Evolutionary conservation across 2,113 vertebrate species (phyloP), one percentile per base, ranked within the genome.

Genomic region (Atherinomorus stipes): DNA sequence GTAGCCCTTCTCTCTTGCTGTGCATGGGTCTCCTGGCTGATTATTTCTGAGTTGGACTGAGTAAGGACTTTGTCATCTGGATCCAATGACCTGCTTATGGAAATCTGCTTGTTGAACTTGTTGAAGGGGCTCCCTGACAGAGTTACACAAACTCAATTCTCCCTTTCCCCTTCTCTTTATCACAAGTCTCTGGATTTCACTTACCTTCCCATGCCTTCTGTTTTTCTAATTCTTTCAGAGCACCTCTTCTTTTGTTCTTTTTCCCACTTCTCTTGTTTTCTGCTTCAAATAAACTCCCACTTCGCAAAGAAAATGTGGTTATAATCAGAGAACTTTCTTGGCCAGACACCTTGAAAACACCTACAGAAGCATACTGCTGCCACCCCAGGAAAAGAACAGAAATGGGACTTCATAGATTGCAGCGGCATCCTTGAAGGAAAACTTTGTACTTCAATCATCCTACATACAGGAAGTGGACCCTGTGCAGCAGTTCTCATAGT

Each of bases 11-110:
- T 38, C 54, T 34, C 69, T 51, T 76, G 52, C 59, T 54, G 64
- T 61, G 47, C 31, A 4, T 52, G 38, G n/a, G 23, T 84, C 64
- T 62, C 56, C 47, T 47, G 57, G 61, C 57, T 76, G 65, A 81
- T 81, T 67, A 63, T 42, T 77, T 69, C 9, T 4, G 42, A 70
- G 53, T 74, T 83, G 74, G 71, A 83, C 15, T 0, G n/a, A 50
- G 69, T 56, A 59, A 78, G 67, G 80, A 84, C 65, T 75, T 53
- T 28, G 51, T 90, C 89, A 91, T 88, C 89, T 91, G 88, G 89
- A 89, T 86, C 61, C 84, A 89, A 88, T 91, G 84, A 87, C 88
- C 69, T 76, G 82, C 60, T 68, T 40, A 44, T 57, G 79, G 75
- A 86, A 77, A 72, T 72, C 74, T 73, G 79, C 70, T 80, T 85